A percentile compares a stretch with the other conserved stretches of the same genome.
These are phyloP conservation scores for Drosophila recens DNA, from an alignment of 2,888 invertebrate species.

Conservation along the genomic window DNA sequence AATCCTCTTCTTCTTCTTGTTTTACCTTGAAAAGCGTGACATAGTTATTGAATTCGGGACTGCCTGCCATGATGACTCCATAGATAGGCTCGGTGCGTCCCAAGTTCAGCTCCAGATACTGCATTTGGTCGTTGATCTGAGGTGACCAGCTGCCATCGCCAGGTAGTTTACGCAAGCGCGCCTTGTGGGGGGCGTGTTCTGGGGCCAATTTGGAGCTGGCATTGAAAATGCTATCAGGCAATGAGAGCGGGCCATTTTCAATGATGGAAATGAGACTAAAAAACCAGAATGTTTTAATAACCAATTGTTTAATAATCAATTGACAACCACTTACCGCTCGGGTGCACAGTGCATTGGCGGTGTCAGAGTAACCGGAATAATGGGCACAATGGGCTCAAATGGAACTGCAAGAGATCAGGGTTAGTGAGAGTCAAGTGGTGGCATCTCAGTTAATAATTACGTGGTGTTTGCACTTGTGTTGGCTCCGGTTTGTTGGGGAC, in stretches of 20 bases:
- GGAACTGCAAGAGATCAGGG: slow-evolving; percentile 12
- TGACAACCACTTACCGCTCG: slow-evolving; percentile 78
- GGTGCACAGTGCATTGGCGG: slow-evolving; percentile 86
- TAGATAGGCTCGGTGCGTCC: slow-evolving; percentile 89
- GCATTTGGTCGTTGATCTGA: slow-evolving; percentile 86
- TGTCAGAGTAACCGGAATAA: slow-evolving; percentile 80
- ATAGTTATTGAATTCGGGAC: slow-evolving; percentile 89
- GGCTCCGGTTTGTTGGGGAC: slow-evolving; percentile 68
- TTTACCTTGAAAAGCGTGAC: slow-evolving; percentile 90
- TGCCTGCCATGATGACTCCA: slow-evolving; percentile 91
- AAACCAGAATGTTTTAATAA: not conserved
- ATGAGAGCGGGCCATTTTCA: slow-evolving; percentile 85
- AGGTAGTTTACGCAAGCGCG: slow-evolving; percentile 85
- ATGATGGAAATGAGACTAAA: slow-evolving; percentile 84
- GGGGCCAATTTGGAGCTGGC: slow-evolving; percentile 87
- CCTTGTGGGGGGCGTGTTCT: slow-evolving; percentile 86
- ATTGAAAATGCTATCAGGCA: slow-evolving; percentile 87
- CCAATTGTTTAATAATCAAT: accelerated
- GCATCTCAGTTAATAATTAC: slow-evolving; percentile 41
- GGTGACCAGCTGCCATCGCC: slow-evolving; percentile 90
- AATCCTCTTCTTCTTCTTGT: no score
- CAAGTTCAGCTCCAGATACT: slow-evolving; percentile 90
- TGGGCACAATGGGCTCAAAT: slow-evolving; percentile 30
- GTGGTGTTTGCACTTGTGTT: slow-evolving; percentile 5
- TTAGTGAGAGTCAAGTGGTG: not conserved